Percentiles rank a stretch among this genome's conserved stretches.
These are phyloP conservation scores for Chrysotoxum bicinctum DNA, from an alignment of 2,888 invertebrate species.

Conservation along the genomic window DNA sequence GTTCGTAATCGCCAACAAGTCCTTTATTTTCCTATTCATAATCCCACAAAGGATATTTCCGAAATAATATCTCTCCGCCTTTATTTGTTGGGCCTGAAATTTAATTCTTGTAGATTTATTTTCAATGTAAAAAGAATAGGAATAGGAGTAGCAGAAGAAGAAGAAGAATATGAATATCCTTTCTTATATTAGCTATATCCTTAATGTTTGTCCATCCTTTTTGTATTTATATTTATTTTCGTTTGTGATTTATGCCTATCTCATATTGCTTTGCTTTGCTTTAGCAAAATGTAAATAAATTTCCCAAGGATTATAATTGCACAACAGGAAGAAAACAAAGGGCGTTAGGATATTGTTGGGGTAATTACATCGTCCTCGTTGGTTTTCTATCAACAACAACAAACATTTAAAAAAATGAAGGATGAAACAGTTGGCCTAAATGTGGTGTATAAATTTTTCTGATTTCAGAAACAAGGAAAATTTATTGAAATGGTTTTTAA, in stretches of 20 bases:
- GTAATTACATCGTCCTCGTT: constrained; percentile 25
- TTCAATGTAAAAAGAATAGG: constrained; percentile 9
- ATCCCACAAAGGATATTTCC: not conserved
- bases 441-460: constrained; percentile 18
- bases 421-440: constrained; percentile 30
- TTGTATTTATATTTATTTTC: constrained; percentile 43
- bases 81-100: constrained; percentile 10
- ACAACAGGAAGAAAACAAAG: constrained; percentile 45
- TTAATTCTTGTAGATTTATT: not conserved
- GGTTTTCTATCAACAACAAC: not conserved
- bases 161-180: not conserved
- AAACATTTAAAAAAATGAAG: not conserved
- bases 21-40: not conserved
- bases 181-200: not conserved
- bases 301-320: constrained; percentile 58
- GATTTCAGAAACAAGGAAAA: constrained; percentile 26
- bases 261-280: constrained; percentile 25
- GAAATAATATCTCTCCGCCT: constrained; percentile 16
- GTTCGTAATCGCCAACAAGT: not conserved
- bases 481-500: constrained; percentile 56
- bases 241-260: constrained; percentile 51
- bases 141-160: not conserved
- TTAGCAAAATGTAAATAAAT: constrained; percentile 55
- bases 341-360: constrained; percentile 22
- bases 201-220: constrained; percentile 34